Percentiles rank a stretch among this genome's conserved stretches.
phyloP scores from a whole-genome alignment of 2,888 invertebrate species.

The Cephalotes varians region DNA sequence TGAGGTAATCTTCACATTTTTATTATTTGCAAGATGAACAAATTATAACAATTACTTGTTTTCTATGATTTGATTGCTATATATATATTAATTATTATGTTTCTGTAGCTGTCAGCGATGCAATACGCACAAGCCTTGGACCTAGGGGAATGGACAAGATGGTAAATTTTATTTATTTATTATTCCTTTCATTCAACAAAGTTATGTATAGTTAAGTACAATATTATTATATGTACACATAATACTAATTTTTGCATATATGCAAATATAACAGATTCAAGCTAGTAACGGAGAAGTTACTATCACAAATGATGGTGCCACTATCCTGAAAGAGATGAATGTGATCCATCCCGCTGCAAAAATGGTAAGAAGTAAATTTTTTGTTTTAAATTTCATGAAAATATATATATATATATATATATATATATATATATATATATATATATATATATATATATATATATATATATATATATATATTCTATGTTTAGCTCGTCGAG shows the following conservation, averaged over 20 bases:
- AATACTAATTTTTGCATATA: background rate
- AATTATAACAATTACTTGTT: background rate
- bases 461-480: no score
- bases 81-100: background rate
- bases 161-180: conserved; percentile 87
- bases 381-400: conserved; percentile 25
- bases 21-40: background rate
- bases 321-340: conserved; percentile 99
- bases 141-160: conserved; percentile 99
- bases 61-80: background rate
- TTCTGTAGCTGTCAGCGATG: conserved; percentile 97
- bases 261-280: conserved; percentile 91
- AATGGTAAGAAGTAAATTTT: conserved; percentile 90
- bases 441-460: no score
- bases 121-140: conserved; percentile 98
- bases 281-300: conserved; percentile 98
- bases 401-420: no score
- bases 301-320: conserved; percentile 99
- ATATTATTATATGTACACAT: background rate
- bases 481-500: conserved; percentile 93
- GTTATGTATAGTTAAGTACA: background rate
- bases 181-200: background rate
- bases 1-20: background rate
- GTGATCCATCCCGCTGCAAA: conserved; percentile 99
- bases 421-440: no score